Base-by-base conservation (phyloP, 2,113 vertebrate species). In the Gnathonemus longibarbis region DNA sequence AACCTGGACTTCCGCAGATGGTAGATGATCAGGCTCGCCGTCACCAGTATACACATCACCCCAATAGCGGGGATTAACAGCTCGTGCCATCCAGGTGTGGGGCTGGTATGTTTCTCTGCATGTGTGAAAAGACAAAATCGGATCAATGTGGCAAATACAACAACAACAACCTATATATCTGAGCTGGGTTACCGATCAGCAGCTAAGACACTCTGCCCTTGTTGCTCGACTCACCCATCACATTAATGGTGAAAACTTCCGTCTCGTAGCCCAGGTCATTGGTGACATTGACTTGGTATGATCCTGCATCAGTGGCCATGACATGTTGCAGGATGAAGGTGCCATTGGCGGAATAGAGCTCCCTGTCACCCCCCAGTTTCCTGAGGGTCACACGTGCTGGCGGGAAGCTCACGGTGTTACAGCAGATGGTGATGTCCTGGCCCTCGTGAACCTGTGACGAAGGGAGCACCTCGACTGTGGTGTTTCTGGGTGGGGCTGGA, bases 281-380 rank as follows among this genome's bases (percentile, higher is more conserved):
- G 91, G 92, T 95, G 87, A 95, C 93, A 3, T 95, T 96, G 92
- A 96, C 92, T 93, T 94, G 95, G 91, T 96, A 96, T 1, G 93
- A 77, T 1, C 95, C 96, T 0, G 95, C 93, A 91, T 96, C 94
- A 24, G 91, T 90, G 87, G 91, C 84, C 0, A 93, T 94, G 87
- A 96, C 93, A 58, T 95, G 94, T 80, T 94, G 80, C 93, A 96
- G 88, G 0, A 93, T 88, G 90, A 96, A 96, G 77, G 91, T 93
- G 0, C 95, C 95, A 19, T 94, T 91, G 1, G 87, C 6, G 1
- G 95, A 96, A 27, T 91, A 88, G 0, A 92, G 35, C 88, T 94
- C 92, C 0, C 74, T 88, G 13, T 93, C 94, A 19, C 91, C 92
- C 85, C 88, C 88, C 89, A 95, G 48, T 85, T 95, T 96, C 92